Percentiles rank a stretch among this genome's conserved stretches.
Conservation (phyloP, 1,140 invertebrate species). For the Oreohelix idahoensis region DNA sequence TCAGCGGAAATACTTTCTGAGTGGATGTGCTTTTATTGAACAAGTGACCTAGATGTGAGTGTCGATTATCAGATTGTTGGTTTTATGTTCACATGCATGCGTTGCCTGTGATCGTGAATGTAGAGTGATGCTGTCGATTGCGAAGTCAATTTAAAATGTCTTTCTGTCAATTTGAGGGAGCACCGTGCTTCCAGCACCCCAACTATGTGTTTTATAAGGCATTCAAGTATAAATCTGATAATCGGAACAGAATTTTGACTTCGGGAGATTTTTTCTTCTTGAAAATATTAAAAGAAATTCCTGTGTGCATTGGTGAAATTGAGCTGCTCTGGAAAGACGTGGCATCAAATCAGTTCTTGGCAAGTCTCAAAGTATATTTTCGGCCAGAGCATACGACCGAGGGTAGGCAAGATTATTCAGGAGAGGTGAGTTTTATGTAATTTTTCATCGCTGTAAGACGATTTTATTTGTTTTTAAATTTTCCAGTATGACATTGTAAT, state of each 20-base stretch:
- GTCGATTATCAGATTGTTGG: constrained; percentile 63
- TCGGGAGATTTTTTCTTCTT: constrained; percentile 94
- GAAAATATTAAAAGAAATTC: constrained; percentile 84
- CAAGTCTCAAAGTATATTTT: constrained; percentile 91
- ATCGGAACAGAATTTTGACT: constrained; percentile 81
- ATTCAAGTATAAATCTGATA: constrained; percentile 78
- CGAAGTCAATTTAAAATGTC: constrained; percentile 52
- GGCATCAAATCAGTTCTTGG: constrained; percentile 81
- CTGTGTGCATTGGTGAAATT: constrained; percentile 87
- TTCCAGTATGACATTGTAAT: too few relatives aligned
- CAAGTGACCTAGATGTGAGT: constrained; percentile 64
- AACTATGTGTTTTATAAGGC: constrained; percentile 94
- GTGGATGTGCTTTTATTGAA: constrained; percentile 60
- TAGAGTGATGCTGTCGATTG: constrained; percentile 29
- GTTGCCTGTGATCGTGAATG: constrained; percentile 20
- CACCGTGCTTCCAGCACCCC: constrained; percentile 89
- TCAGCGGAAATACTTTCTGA: not conserved
- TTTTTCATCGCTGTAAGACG: too few relatives aligned
- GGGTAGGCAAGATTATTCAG: constrained; percentile 85
- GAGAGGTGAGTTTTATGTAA: constrained; percentile 84
- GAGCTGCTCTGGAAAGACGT: constrained; percentile 92
- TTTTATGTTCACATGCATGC: constrained; percentile 57
- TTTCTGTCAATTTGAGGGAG: constrained; percentile 82
- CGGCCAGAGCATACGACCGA: constrained; percentile 94
- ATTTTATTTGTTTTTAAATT: too few relatives aligned